Conservation (phyloP, 2,888 invertebrate species). For the Temnothorax rugatulus region DNA sequence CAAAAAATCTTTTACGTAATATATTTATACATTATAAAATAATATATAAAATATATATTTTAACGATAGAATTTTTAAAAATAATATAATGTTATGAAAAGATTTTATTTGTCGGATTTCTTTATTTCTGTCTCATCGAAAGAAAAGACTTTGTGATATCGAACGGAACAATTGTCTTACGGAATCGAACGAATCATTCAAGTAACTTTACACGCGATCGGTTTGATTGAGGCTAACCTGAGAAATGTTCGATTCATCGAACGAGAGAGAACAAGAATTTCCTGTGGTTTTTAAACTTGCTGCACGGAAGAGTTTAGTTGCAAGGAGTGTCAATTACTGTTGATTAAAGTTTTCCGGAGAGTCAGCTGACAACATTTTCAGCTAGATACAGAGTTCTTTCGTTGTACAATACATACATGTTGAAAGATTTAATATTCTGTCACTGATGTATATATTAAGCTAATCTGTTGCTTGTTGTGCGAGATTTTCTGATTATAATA, state of each 20-base stretch:
- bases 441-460: background rate
- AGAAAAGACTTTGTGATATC: slow-evolving; percentile 7
- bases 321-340: slow-evolving; percentile 42
- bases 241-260: slow-evolving; percentile 52
- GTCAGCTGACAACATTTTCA: background rate
- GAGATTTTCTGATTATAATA: background rate
- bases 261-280: slow-evolving; percentile 23
- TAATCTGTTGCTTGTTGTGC: background rate
- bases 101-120: background rate
- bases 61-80: background rate
- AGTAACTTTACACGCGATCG: slow-evolving; percentile 67
- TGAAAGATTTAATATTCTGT: background rate
- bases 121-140: background rate
- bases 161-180: slow-evolving; percentile 50
- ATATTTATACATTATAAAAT: background rate
- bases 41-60: background rate
- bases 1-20: background rate
- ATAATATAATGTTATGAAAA: background rate
- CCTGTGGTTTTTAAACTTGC: slow-evolving; percentile 32
- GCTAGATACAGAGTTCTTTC: background rate
- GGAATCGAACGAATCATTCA: slow-evolving; percentile 45
- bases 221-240: slow-evolving; percentile 59
- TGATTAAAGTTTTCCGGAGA: slow-evolving; percentile 31
- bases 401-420: background rate
- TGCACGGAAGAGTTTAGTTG: slow-evolving; percentile 60